Conservation (phyloP, 2,888 invertebrate species). For the Heteropelma amictum region DNA sequence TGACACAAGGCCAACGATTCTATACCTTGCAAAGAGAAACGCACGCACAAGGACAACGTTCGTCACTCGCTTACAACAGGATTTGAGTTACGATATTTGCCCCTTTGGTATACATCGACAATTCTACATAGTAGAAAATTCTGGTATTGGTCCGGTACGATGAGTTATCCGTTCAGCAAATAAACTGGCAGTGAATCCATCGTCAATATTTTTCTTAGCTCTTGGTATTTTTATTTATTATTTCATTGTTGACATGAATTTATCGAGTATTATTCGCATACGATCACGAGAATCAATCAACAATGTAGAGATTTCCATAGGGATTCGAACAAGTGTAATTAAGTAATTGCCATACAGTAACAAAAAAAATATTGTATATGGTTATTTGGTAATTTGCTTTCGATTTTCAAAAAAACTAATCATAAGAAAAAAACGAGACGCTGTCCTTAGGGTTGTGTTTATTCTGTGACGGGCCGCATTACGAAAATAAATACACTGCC, state of each 20-base stretch:
- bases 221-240: neutral
- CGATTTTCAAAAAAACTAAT: no score
- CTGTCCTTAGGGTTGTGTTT: no score
- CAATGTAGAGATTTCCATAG: neutral
- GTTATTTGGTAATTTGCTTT: no score
- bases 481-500: no score
- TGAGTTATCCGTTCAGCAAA: constrained; percentile 33
- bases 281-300: no score
- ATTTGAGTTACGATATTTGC: constrained; percentile 2
- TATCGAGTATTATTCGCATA: neutral
- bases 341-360: neutral
- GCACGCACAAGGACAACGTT: neutral
- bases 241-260: neutral
- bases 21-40: neutral
- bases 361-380: no score
- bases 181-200: constrained; percentile 25
- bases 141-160: constrained; percentile 12
- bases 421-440: no score
- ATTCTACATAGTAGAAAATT: constrained; percentile 31
- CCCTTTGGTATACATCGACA: neutral
- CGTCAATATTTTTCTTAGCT: constrained; percentile 28
- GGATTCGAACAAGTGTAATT: neutral
- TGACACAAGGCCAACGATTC: constrained; percentile 9
- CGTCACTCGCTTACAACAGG: no score
- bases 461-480: no score